These are phyloP conservation scores for Pampus argenteus DNA, from an alignment of 2,797 vertebrate genomes.

Conservation along the genomic window DNA sequence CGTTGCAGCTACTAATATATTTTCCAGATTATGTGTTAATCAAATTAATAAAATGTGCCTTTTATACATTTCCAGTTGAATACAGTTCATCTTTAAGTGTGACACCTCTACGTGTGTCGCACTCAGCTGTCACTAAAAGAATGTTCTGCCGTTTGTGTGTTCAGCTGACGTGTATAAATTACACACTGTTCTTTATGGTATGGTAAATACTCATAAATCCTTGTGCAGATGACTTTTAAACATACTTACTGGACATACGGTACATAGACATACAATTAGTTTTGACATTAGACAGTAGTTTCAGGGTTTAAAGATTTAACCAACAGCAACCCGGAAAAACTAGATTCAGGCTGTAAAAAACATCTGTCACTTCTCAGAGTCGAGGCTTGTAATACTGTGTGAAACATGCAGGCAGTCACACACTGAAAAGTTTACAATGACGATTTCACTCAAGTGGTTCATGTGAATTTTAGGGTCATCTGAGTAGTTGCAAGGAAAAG, in stretches of 20 bases:
- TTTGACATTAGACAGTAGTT: not conserved
- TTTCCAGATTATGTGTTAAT: too few relatives aligned
- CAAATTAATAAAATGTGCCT: too few relatives aligned
- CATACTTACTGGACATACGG: not conserved
- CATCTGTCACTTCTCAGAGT: not conserved
- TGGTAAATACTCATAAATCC: slow-evolving; percentile 17
- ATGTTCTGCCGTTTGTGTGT: slow-evolving; percentile 1
- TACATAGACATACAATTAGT: not conserved
- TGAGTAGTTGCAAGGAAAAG: not conserved
- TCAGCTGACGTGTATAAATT: not conserved
- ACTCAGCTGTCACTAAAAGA: not conserved
- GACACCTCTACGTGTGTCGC: too few relatives aligned
- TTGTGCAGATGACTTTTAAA: not conserved
- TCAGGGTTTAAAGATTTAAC: not conserved
- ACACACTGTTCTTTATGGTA: not conserved
- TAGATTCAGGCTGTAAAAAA: not conserved
- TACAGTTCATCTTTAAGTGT: too few relatives aligned
- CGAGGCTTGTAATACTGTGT: not conserved
- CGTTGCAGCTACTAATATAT: too few relatives aligned
- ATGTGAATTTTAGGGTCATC: not conserved
- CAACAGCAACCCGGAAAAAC: slow-evolving; percentile 5
- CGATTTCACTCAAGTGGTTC: not conserved
- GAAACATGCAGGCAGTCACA: not conserved
- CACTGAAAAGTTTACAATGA: not conserved
- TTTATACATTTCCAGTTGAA: too few relatives aligned